Base-by-base conservation (phyloP, 2,888 invertebrate genomes). In the Iselma pallidipennis region DNA sequence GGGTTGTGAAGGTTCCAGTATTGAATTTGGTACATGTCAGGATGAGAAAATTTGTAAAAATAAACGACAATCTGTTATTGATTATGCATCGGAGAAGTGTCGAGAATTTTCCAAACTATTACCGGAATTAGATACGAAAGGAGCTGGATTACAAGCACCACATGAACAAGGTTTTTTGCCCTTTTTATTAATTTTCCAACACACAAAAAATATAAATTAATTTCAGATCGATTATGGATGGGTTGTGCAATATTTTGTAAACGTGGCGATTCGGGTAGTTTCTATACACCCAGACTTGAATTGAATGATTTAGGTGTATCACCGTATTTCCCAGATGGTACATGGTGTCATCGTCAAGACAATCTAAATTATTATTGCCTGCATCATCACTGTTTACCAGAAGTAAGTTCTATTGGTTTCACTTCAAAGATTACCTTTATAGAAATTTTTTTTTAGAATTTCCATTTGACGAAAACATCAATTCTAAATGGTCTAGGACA, bases 311-410 rank as follows among this genome's bases (percentile, higher is more conserved):
- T 88, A 33, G 89, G 90, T 6, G 82, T 89, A 29, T 87, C 90
- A 72, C 88, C 91, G 0, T 90, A 90, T 80, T 90, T 91, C 75
- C 92, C 92, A 0, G 92, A 92, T 81, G 92, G 92, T 12, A 92
- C 91, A 2, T 91, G 90, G 90, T 92, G 92, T 76, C 90, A 92
- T 77, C 83, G 84, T 72, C 88, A 89, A 71, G 85, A 85, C 49
- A 80, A 81, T 16, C 82, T 85, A 61, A 84, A 91, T 78, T 91
- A 88, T 81, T 92, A 86, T 77, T 91, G 91, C 73, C 81, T 89
- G 56, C 89, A 90, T 69, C 91, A 91, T 77, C 90, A 90, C 71
- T 92, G 91, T 77, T 80, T 91, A 60, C 90, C 91, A 0, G 89
- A 91, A 83, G 89, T 88, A 75, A n/a, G n/a, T 50, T 16, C 21